A percentile compares a stretch with the other conserved stretches of the same genome.
phyloP scores from a whole-genome alignment of 2,113 vertebrate species.

The Callaeas wilsoni region DNA sequence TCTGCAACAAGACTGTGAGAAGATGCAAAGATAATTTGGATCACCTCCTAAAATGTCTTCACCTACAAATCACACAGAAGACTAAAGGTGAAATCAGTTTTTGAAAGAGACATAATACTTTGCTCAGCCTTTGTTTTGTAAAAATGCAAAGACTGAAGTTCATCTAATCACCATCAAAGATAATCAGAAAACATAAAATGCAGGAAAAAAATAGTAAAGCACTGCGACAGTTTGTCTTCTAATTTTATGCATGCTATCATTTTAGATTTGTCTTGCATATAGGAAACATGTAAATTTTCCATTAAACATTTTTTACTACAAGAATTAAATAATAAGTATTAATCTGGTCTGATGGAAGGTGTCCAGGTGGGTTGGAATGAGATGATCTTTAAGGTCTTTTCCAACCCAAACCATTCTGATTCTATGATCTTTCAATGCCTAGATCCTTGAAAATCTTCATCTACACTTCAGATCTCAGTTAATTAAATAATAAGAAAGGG shows the following conservation, averaged over 20 bases:
- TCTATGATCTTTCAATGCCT: neutral
- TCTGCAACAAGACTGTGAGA: neutral
- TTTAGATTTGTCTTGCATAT: neutral
- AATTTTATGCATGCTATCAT: neutral
- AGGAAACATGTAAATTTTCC: neutral
- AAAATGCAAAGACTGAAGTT: neutral
- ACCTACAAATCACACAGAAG: neutral
- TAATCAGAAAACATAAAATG: neutral
- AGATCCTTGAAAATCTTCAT: neutral
- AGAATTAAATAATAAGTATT: neutral
- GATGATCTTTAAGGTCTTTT: neutral
- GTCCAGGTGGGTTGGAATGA: neutral
- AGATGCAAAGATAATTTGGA: neutral
- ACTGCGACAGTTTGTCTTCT: neutral
- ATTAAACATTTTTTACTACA: neutral
- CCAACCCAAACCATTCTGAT: neutral
- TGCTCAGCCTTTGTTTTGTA: neutral
- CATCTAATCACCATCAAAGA: neutral
- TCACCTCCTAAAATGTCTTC: neutral
- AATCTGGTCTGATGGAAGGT: neutral
- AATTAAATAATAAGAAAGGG: neutral
- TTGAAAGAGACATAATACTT: neutral
- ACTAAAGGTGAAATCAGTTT: neutral
- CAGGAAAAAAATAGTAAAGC: neutral
- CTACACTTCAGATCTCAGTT: neutral